A percentile compares a stretch with the other conserved stretches of the same genome.
Conservation (phyloP, 2,113 vertebrate genomes). For the Nanorana parkeri region DNA sequence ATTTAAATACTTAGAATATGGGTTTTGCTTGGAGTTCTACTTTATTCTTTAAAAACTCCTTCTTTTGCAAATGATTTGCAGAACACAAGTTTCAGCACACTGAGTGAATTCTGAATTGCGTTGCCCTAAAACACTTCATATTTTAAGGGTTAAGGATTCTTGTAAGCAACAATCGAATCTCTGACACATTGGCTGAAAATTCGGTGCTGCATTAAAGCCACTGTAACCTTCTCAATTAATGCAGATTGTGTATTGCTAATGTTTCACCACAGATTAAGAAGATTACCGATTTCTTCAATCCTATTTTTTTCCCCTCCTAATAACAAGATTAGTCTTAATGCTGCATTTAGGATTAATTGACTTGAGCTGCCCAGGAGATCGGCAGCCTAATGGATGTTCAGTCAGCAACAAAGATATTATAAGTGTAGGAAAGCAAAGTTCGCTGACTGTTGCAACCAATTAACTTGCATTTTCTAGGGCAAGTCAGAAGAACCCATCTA, state of each 20-base stretch:
- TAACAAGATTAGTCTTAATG: slow-evolving; percentile 33
- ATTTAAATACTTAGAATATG: no score
- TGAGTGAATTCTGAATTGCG: no score
- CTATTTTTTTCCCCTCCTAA: slow-evolving; percentile 21
- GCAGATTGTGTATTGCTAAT: slow-evolving; percentile 26
- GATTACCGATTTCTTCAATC: slow-evolving; percentile 27
- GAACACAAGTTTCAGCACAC: no score
- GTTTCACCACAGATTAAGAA: slow-evolving; percentile 29
- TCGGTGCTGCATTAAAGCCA: not conserved
- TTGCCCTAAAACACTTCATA: no score
- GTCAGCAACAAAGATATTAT: not conserved
- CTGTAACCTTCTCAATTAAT: slow-evolving; percentile 23
- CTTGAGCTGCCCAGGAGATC: slow-evolving; percentile 16
- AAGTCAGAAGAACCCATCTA: no score
- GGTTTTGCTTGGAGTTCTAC: no score
- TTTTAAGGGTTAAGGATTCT: no score
- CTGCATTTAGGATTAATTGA: slow-evolving; percentile 39
- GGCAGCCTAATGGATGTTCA: not conserved
- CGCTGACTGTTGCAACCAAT: not conserved
- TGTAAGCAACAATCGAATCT: no score
- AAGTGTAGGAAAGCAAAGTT: not conserved
- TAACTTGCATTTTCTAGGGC: no score
- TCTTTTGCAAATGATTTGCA: no score
- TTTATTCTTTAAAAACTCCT: no score
- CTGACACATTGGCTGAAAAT: no score